Evolutionary conservation across 2,797 vertebrate species (phyloP).

Genomic region (Dallia pectoralis): DNA sequence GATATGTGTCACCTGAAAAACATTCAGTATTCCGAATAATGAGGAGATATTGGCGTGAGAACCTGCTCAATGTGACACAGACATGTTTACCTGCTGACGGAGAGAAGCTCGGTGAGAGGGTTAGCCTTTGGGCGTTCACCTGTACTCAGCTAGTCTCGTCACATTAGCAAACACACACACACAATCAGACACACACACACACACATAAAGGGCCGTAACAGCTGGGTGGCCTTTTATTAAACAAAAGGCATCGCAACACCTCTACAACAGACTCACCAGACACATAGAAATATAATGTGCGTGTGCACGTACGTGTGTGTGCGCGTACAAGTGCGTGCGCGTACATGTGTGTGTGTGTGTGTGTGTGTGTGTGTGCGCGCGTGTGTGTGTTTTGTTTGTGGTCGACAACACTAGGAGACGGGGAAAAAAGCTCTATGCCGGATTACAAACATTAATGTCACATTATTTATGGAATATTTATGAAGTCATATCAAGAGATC

Average conservation of each 20-base stretch:
- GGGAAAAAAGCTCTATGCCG: constrained; percentile 36
- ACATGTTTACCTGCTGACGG: constrained; percentile 55
- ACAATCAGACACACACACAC: constrained; percentile 17
- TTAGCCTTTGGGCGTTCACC: constrained; percentile 68
- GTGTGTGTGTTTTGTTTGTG: constrained; percentile 38
- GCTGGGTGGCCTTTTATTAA: constrained; percentile 55
- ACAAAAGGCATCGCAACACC: constrained; percentile 46
- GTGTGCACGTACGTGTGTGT: no score
- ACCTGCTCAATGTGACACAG: constrained; percentile 28
- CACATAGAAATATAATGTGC: constrained; percentile 9
- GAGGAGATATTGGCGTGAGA: no score
- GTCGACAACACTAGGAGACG: constrained; percentile 24
- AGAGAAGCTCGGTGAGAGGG: constrained; percentile 63
- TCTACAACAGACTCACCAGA: constrained; percentile 27
- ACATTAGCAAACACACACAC: constrained; percentile 62
- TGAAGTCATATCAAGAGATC: constrained; percentile 71
- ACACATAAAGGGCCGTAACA: constrained; percentile 54
- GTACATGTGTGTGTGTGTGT: neutral
- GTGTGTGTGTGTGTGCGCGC: neutral
- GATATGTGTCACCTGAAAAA: no score
- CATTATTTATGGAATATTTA: constrained; percentile 79
- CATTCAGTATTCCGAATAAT: no score
- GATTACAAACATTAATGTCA: constrained; percentile 67
- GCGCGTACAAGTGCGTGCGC: no score
- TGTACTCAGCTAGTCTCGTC: constrained; percentile 61